These are phyloP conservation scores for Hemithea aestivaria DNA, from an alignment of 2,888 invertebrate species.

Conservation along the genomic window DNA sequence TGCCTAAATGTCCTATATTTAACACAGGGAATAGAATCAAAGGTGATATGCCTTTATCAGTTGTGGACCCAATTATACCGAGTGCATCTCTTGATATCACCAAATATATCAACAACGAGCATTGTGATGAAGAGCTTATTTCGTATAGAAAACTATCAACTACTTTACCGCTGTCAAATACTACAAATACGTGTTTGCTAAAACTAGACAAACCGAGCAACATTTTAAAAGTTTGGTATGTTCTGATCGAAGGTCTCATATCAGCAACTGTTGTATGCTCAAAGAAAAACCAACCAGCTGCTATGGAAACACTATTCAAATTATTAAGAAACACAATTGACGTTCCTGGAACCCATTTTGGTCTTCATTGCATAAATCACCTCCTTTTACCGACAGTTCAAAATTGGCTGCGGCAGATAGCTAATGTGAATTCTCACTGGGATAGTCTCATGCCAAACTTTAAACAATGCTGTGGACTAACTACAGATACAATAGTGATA, in stretches of 20 bases:
- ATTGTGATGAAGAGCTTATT: slow-evolving; percentile 83
- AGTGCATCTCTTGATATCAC: slow-evolving; percentile 83
- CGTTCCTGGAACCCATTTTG: slow-evolving; percentile 93
- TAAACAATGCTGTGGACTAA: slow-evolving; percentile 96
- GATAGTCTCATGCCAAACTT: slow-evolving; percentile 91
- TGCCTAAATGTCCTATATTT: slow-evolving; percentile 96
- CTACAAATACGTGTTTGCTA: slow-evolving; percentile 77
- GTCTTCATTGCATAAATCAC: slow-evolving; percentile 95
- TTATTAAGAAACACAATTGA: slow-evolving; percentile 87
- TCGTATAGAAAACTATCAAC: slow-evolving; percentile 81
- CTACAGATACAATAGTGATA: slow-evolving; percentile 93
- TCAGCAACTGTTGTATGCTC: slow-evolving; percentile 90
- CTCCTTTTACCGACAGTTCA: slow-evolving; percentile 94
- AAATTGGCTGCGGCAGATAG: slow-evolving; percentile 91
- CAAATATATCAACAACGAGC: slow-evolving; percentile 83
- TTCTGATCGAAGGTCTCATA: slow-evolving; percentile 91
- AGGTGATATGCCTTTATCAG: slow-evolving; percentile 86
- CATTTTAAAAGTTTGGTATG: slow-evolving; percentile 93
- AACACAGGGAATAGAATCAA: slow-evolving; percentile 92
- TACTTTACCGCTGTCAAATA: slow-evolving; percentile 67
- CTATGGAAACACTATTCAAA: slow-evolving; percentile 92
- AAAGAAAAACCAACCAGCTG: slow-evolving; percentile 92
- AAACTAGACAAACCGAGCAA: slow-evolving; percentile 89
- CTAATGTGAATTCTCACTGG: slow-evolving; percentile 85
- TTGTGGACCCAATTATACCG: slow-evolving; percentile 92